Evolutionary conservation across 1,140 invertebrate genomes (phyloP).

Genomic region (Diuraphis noxia): DNA sequence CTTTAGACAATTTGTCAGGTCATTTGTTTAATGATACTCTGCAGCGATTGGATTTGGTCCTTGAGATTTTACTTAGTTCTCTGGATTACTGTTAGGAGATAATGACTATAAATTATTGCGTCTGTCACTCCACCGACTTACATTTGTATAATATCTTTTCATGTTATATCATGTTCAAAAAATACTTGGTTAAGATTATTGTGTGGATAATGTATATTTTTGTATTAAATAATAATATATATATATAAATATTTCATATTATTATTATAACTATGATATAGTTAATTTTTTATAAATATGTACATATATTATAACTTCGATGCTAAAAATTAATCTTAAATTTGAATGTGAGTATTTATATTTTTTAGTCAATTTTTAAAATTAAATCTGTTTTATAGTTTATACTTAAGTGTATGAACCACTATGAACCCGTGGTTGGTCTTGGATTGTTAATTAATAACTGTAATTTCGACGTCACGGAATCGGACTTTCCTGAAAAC

Average conservation of each 20-base stretch:
- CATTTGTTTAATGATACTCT: neutral
- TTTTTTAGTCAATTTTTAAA: neutral
- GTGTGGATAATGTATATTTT: neutral
- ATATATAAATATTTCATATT: neutral
- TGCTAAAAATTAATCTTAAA: neutral
- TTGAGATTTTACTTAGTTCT: neutral
- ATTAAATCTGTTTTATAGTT: neutral
- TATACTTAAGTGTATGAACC: neutral
- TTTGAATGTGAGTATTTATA: neutral
- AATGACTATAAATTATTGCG: constrained; percentile 14
- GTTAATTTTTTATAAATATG: neutral
- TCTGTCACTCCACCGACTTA: neutral
- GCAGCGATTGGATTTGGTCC: neutral
- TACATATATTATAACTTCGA: neutral
- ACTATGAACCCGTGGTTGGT: neutral
- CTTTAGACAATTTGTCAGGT: neutral
- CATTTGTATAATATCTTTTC: neutral
- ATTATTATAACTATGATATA: neutral
- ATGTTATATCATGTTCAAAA: neutral
- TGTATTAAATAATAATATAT: neutral
- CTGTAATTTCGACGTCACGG: neutral
- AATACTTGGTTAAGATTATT: neutral
- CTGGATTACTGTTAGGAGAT: constrained; percentile 5
- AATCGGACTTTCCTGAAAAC: neutral
- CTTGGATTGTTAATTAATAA: neutral